A percentile compares a stretch with the other conserved stretches of the same genome.
phyloP scores from a whole-genome alignment of 92 coral and sea anemone genomes.

The Diadumene lineata region DNA sequence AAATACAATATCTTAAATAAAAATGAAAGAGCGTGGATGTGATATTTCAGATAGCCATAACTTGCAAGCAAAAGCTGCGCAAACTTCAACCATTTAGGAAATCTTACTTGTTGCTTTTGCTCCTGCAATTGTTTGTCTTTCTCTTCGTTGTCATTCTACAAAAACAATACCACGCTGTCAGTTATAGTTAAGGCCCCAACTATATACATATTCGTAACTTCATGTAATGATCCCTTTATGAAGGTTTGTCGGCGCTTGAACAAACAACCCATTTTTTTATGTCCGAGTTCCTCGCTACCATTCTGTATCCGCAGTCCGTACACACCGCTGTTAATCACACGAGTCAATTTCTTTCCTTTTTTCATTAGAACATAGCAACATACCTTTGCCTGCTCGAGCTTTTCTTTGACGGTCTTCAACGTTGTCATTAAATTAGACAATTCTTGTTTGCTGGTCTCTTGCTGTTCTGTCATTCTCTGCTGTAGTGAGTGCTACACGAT shows the following conservation, averaged over 20 bases:
- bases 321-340: too few species aligned
- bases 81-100: neutral
- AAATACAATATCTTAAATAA: too few species aligned
- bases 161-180: neutral
- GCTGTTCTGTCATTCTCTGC: conserved; percentile 53
- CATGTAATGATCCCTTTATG: neutral
- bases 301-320: neutral
- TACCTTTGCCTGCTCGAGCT: conserved; percentile 80
- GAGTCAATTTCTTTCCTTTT: too few species aligned
- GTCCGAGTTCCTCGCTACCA: neutral
- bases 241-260: neutral
- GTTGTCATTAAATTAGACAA: conserved; percentile 78
- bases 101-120: conserved; percentile 47
- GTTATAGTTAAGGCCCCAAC: too few species aligned
- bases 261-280: neutral
- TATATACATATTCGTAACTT: neutral
- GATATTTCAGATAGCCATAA: too few species aligned
- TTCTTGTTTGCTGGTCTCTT: conserved; percentile 60
- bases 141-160: conserved; percentile 58
- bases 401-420: conserved; percentile 81
- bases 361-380: too few species aligned
- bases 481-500: conserved; percentile 73
- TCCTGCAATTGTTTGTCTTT: conserved; percentile 52
- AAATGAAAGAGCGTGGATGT: too few species aligned
- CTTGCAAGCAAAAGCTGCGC: too few species aligned